Base-by-base conservation (phyloP, 23 tunicate genomes). In the Trididemnum nubilum region DNA sequence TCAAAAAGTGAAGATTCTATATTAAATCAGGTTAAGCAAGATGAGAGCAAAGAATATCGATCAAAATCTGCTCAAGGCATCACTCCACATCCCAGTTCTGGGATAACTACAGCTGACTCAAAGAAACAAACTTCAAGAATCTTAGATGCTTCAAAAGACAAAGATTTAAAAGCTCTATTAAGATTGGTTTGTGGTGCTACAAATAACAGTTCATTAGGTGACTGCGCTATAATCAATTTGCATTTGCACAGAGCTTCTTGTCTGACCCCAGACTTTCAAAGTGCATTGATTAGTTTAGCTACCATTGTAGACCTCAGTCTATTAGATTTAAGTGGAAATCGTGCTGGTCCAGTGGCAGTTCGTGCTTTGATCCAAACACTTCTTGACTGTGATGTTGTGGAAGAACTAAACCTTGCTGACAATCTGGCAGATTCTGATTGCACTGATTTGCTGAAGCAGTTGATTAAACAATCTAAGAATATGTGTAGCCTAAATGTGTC, bases 401-500 rank as follows among this genome's bases (percentile, higher is more conserved):
- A 75, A 35, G 35, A 80, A 29, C 84, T 91, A 0, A 71, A 91
- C 35, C 18, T 91, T 7, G 81, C 90, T 28, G 90, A 91, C 67
- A 91, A 91, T 58, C 65, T 75, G 90, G 87, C 90, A 22, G 87
- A 85, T 58, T 60, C 97, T n/a, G 78, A 85, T 27, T 91, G 97
- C 70, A 67, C 90, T 22, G 87, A 76, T n/a, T 33, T 50, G 22
- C 19, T 91, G 25, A 71, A 69, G 36, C 60, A 63, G 35, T 32
- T 81, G 33, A 32, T 91, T 29, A 33, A 65, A 0, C 59, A 18
- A 25, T 75, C 65, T n/a, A 69, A 73, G 36, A 38, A 31, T 32
- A 33, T 91, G 30, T 35, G 39, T 49, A 29, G 28, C 27, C 51
- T 91, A 19, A 82, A 81, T 71, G 31, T 91, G 65, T 81, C 97